Base-by-base conservation (phyloP, 2,113 vertebrate species). In the Panthera tigris region DNA sequence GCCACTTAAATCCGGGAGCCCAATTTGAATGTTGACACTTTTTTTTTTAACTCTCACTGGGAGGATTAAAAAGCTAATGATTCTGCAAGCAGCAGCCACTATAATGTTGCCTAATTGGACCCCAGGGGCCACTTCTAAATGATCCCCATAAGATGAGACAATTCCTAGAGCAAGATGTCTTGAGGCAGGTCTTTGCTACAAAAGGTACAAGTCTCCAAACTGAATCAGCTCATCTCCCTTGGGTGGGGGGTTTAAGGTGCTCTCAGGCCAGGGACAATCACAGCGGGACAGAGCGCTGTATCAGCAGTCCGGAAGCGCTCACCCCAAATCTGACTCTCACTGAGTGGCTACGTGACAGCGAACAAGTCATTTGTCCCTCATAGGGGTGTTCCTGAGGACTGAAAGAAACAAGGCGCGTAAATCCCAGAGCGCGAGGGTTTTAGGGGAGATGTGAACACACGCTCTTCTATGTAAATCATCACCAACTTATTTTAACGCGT, bases 61-160 rank as follows among this genome's bases (percentile, higher is more conserved):
- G 89, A 84, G 85, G 74, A 88, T 87, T 45, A 74, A 94, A 74
- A 88, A 92, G 88, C 83, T 94, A 88, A 94, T 57, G 80, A 71
- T 74, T 91, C 29, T 88, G 87, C 78, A 76, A 91, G 94, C 69
- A 55, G 92, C 11, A 14, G 13, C 19, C 1, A 18, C 50, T 89
- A 65, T 63, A 50, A 41, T 11, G 31, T 36, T 55, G 48, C 74
- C 68, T 95, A 45, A 95, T 3, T 85, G 89, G 78, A 41, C 81
- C 63, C 69, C 69, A 23, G 65, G n/a, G 88, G 36, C 55, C 0
- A 0, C 50, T 95, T 81, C 57, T 63, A 69, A 82, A n/a, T 5
- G 33, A 63, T 87, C 48, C 86, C 36, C 21, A 33, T 29, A 84
- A 89, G 79, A 79, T 0, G 13, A 69, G 86, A 80, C 5, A 3